Base-by-base conservation (phyloP, 2,888 invertebrate species). In the Amphipyra tragopoginis region DNA sequence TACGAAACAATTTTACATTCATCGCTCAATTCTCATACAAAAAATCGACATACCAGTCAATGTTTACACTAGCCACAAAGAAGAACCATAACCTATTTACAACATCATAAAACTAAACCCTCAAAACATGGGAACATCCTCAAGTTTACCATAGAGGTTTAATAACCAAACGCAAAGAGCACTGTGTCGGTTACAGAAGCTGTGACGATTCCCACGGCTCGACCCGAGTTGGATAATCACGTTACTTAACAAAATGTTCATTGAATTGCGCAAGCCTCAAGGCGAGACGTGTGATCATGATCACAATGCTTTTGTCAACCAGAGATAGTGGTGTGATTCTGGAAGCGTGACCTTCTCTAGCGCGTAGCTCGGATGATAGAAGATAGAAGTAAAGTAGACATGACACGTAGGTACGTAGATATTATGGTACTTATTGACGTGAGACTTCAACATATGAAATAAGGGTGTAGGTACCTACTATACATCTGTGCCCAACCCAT, bases 181-280 rank as follows among this genome's bases (percentile, higher is more conserved):
- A 65, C 44, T 56, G 69, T 75, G 70, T 61, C 66, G 67, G 76
- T 80, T 69, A 78, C 81, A 79, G 79, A 73, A 71, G 73, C 74
- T 60, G 81, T 79, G 84, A 85, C 75, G 80, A 81, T 93, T 93
- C 93, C 90, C 93, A 93, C 93, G 92, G 75, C 82, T 67, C 68
- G 82, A 55, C 62, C 65, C 60, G 57, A 65, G 86, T 93, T 90
- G 90, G 89, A 93, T 93, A 93, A 91, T 86, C 87, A 87, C 80
- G 87, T 93, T 93, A 93, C 92, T 90, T 93, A 91, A 92, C 87
- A 63, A 72, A 21, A 78, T 58, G 84, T 76, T 84, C 88, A 87
- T 86, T 89, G 86, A 87, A 82, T 93, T 93, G 90, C 90, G 91
- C 87, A 93, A 93, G 78, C 80, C 29, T 72, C 75, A 73, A 79